A percentile compares a stretch with the other conserved stretches of the same genome.
Evolutionary conservation across 2,888 invertebrate genomes (phyloP).

Genomic region (Clistopyga incitator): DNA sequence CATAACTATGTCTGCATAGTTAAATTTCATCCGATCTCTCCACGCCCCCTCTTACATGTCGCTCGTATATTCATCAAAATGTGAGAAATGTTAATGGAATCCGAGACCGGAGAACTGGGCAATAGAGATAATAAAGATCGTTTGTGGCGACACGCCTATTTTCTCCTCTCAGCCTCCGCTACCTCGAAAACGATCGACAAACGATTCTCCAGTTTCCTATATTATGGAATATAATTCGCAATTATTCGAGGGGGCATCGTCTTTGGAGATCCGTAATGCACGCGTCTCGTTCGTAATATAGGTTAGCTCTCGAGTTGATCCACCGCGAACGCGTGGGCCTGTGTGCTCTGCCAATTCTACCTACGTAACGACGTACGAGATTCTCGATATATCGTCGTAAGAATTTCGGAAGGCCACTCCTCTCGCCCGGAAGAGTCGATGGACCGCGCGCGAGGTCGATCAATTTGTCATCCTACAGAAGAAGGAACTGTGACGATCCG

Average conservation of each 20-base stretch:
- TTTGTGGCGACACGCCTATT: conserved; percentile 9
- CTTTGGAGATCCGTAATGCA: conserved; percentile 72
- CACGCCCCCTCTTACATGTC: not conserved
- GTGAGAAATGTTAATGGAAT: conserved; percentile 23
- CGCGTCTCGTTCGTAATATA: conserved; percentile 71
- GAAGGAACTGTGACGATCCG: no score
- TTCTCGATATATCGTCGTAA: conserved; percentile 22
- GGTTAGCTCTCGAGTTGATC: conserved; percentile 61
- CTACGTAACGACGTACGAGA: conserved; percentile 48
- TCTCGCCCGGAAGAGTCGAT: conserved; percentile 3
- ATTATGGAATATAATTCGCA: conserved; percentile 54
- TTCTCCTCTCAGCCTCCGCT: conserved; percentile 11
- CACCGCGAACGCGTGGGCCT: conserved; percentile 59
- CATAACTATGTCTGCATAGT: not conserved
- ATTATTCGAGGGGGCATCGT: conserved; percentile 67
- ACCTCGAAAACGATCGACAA: not conserved
- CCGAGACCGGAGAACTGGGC: conserved; percentile 20
- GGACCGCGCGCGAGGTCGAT: conserved; percentile 16
- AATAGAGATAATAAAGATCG: conserved; percentile 17
- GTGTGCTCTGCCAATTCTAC: conserved; percentile 43
- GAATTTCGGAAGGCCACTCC: conserved; percentile 47
- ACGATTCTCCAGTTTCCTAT: conserved; percentile 60
- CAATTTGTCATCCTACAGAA: no score
- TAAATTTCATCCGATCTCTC: conserved; percentile 17
- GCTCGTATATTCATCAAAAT: conserved; percentile 2